Evolutionary conservation across 2,797 vertebrate species (phyloP).

Genomic region (Otolemur crassicaudatus): DNA sequence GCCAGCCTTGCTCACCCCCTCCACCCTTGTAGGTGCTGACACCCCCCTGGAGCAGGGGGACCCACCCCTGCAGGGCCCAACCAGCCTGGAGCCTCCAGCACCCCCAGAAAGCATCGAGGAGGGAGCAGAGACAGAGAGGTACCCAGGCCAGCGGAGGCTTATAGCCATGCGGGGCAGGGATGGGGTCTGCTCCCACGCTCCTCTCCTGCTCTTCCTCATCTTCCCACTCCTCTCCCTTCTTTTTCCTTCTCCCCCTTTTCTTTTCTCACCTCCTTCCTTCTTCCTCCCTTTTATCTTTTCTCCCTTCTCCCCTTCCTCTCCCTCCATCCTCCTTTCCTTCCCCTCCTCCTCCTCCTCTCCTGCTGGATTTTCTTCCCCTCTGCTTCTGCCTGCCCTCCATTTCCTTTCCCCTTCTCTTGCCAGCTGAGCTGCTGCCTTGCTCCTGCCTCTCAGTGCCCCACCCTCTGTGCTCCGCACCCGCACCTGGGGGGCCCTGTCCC

Average conservation of each 20-base stretch:
- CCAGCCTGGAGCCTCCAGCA: slow-evolving; percentile 41
- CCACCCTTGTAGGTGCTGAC: slow-evolving; percentile 55
- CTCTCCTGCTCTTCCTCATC: not conserved
- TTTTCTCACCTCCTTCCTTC: not conserved
- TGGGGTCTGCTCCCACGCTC: not conserved
- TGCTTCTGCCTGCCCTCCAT: no score
- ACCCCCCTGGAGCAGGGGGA: slow-evolving; percentile 68
- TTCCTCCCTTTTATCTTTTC: not conserved
- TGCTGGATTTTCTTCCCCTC: not conserved
- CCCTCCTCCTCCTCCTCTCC: no score
- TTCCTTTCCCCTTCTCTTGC: not conserved
- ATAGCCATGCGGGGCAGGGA: no score
- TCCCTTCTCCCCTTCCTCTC: not conserved
- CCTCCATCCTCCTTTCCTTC: not conserved
- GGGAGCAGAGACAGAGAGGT: slow-evolving; percentile 77
- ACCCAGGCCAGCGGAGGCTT: not conserved
- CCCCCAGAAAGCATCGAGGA: slow-evolving; percentile 71
- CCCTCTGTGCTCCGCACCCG: slow-evolving; percentile 57
- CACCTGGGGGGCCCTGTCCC: slow-evolving; percentile 75
- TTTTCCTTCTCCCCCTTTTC: not conserved
- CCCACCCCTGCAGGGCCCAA: slow-evolving; percentile 33
- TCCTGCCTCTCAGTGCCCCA: slow-evolving; percentile 38
- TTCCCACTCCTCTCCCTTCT: not conserved
- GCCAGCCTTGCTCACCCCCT: not conserved
- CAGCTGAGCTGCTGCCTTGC: not conserved